Evolutionary conservation across 2,888 invertebrate genomes (phyloP), one percentile per base, ranked within the genome.

Genomic region (Stratiomys singularior): DNA sequence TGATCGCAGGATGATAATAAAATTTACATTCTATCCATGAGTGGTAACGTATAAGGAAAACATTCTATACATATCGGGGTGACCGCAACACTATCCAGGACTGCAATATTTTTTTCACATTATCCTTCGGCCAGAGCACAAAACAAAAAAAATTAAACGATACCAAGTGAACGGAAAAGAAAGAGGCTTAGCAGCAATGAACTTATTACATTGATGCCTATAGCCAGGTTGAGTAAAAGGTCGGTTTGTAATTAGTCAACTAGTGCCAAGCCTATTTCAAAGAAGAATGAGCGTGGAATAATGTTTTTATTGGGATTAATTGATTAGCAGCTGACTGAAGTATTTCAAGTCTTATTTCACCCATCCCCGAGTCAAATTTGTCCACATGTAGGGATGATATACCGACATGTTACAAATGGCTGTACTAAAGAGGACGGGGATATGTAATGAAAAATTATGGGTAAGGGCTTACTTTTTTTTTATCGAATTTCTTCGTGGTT

Each of bases 271-370:
- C 79, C 79, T 79, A 78, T 72, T 60, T 37, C 27, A 77, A 79
- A 79, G 46, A 28, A 23, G 11, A 72, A n/a, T 46, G 13, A 78
- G 77, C 74, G 46, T 15, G 56, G n/a, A 71, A 47, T 18, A n/a
- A 37, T 76, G 77, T 78, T 79, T 79, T 79, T 78, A 79, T 79
- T 79, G 79, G 78, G 79, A 79, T 79, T 79, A 79, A 79, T 79
- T 79, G 79, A 79, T 79, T 79, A 79, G 78, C 78, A 46, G 76
- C 76, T 37, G 66, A 27, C 69, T 30, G 37, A 27, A n/a, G 37
- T 28, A 52, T 52, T 52, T 52, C 52, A 9, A 52, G 37, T 52
- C n/a, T 15, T n/a, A 52, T 37, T 18, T 13, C 25, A 25, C 25
- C 60, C 25, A 25, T 25, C 60, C 60, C 18, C 13, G 18, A 23